Evolutionary conservation across 1,140 invertebrate genomes (phyloP), one percentile per base, ranked within the genome.

Genomic region (Hylaeus volcanicus): DNA sequence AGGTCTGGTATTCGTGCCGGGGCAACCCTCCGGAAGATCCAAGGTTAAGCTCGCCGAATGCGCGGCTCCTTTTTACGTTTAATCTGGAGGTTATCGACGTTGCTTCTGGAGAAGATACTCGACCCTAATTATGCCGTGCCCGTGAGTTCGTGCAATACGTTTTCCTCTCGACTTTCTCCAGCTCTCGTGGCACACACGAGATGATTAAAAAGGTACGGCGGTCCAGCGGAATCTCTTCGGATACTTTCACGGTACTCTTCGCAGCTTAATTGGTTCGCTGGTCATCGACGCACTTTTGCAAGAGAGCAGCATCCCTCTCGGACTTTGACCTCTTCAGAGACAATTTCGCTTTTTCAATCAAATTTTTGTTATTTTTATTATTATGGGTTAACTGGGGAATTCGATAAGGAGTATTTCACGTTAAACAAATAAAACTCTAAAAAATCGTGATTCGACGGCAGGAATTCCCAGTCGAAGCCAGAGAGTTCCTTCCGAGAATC

Each of bases 41-140:
- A 64, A 48, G 61, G 70, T 56, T 74, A 56, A 56, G 53, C 70
- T 51, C 4, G 37, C 2, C 1, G 15, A 51, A 70, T 14, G 12
- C 48, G 3, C 55, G 39, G n/a, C 14, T 8, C 53, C 8, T 65
- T 64, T 79, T 73, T 65, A 55, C 77, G 70, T 71, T 56, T 45
- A 43, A 65, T 56, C 71, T 26, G 61, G 14, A 48, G 61, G 41
- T 41, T 74, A 79, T 66, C 61, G 61, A 51, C 45, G 58, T 41
- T 1, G 60, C 26, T 14, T 12, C 41, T 41, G 43, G 58, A 66
- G 77, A 48, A 66, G 26, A 41, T 65, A 48, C 61, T 79, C 77
- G 71, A 79, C 53, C 61, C 71, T 58, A 66, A 74, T 79, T 79
- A 79, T 26, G 3, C 1, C 51, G 5, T 5, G 39, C 5, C 5